Evolutionary conservation across 2,888 invertebrate genomes (phyloP), one percentile per base, ranked within the genome.

Genomic region (Xiphydria camelus): DNA sequence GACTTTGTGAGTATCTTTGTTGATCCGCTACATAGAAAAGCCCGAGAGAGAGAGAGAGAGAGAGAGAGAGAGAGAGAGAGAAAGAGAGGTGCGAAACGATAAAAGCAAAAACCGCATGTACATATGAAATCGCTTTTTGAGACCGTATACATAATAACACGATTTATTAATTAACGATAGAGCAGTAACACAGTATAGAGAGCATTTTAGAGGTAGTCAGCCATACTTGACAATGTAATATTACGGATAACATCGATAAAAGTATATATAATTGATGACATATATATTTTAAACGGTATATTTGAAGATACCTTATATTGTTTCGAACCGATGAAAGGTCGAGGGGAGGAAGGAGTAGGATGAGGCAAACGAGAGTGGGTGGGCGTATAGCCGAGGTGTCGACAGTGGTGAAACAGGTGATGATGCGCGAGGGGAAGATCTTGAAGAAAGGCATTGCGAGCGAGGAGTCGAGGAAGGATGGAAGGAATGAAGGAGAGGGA

Each of bases 251-350:
- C 57, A 61, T 59, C 61, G 42, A 64, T 66, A 58, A 64, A 65
- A 60, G 48, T 61, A 64, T 61, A 64, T 57, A 64, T 66, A 69
- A 61, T 58, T 57, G 53, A 61, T 61, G 53, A 48, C 36, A 44
- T 44, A 45, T 68, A 65, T 69, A 68, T 69, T 65, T 65, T 64
- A 69, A 65, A 66, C 59, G 61, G 60, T 66, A 66, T 66, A 69
- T 65, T 64, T 62, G 57, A 45, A 34, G 56, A 58, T 61, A 55
- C 61, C 55, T 21, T 59, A 49, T 59, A 59, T 59, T 60, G 56
- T 62, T 61, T 61, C 54, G 59, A 55, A 55, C 51, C 6, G n/a
- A 10, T n/a, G n/a, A n/a, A n/a, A n/a, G n/a, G n/a, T n/a, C n/a
- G n/a, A n/a, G n/a, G 15, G n/a, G 20, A 34, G 22, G 17, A 45